Evolutionary conservation across 2,888 invertebrate species (phyloP).

Genomic region (Megalurothrips usitatus): DNA sequence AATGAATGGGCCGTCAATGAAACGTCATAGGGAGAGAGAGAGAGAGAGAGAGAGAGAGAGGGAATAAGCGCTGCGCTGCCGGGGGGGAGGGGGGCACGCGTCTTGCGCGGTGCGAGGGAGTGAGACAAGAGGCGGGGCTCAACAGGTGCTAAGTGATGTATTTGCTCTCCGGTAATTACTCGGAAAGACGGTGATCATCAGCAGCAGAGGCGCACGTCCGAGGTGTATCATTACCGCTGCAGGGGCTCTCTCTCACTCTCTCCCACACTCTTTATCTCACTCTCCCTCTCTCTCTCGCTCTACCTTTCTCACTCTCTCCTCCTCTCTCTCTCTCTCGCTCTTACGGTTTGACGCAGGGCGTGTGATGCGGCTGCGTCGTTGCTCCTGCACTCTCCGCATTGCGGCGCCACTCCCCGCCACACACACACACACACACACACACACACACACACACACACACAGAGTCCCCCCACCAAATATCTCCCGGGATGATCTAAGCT

Average conservation of each 20-base stretch:
- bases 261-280: no score
- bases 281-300: no score
- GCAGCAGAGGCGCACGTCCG: neutral
- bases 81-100: neutral
- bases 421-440: neutral
- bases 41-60: no score
- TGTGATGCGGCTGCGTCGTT: neutral
- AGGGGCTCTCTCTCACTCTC: no score
- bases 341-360: neutral
- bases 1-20: neutral
- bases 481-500: neutral
- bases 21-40: no score
- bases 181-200: neutral
- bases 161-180: neutral
- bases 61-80: neutral
- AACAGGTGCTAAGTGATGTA: slow-evolving; percentile 22
- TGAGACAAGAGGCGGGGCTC: neutral
- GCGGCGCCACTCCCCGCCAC: neutral
- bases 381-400: neutral
- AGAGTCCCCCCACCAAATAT: neutral
- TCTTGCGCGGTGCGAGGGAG: neutral
- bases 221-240: no score
- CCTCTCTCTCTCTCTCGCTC: no score
- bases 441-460: no score
- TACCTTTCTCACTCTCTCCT: no score